Evolutionary conservation across 2,113 vertebrate species (phyloP).

Genomic region (Callipepla californica): DNA sequence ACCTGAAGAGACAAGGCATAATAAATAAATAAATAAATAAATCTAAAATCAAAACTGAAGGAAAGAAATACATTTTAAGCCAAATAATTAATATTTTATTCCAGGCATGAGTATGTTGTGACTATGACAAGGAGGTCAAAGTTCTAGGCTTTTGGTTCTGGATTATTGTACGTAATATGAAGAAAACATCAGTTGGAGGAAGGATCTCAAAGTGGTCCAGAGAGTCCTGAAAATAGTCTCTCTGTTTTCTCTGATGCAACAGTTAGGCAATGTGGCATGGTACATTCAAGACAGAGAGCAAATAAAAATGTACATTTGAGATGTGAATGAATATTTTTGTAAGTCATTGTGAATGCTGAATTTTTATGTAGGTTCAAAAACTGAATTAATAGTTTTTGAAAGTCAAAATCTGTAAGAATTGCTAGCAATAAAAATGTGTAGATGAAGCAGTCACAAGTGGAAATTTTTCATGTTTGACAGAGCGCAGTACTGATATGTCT

Average conservation of each 20-base stretch:
- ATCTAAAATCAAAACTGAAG: not conserved
- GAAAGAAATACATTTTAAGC: conserved; percentile 46
- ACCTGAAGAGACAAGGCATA: not conserved
- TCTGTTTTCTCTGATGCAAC: not conserved
- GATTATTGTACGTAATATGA: not conserved
- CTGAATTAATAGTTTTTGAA: not conserved
- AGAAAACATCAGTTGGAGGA: not conserved
- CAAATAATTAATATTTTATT: conserved; percentile 46
- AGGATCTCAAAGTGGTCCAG: not conserved
- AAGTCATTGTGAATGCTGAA: not conserved
- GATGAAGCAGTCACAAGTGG: not conserved
- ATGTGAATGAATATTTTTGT: not conserved
- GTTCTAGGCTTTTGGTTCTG: not conserved
- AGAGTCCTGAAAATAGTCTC: not conserved
- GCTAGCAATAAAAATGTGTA: not conserved
- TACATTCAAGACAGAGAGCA: not conserved
- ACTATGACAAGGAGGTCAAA: not conserved
- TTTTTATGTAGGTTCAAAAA: not conserved
- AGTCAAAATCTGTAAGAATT: not conserved
- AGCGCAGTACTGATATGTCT: not conserved
- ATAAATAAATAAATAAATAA: too few relatives aligned
- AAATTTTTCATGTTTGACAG: not conserved
- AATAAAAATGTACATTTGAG: not conserved
- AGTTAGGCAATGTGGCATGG: not conserved
- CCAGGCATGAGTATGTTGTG: not conserved